Evolutionary conservation across 2,113 vertebrate genomes (phyloP), one percentile per base, ranked within the genome.

Genomic region (Riparia riparia): DNA sequence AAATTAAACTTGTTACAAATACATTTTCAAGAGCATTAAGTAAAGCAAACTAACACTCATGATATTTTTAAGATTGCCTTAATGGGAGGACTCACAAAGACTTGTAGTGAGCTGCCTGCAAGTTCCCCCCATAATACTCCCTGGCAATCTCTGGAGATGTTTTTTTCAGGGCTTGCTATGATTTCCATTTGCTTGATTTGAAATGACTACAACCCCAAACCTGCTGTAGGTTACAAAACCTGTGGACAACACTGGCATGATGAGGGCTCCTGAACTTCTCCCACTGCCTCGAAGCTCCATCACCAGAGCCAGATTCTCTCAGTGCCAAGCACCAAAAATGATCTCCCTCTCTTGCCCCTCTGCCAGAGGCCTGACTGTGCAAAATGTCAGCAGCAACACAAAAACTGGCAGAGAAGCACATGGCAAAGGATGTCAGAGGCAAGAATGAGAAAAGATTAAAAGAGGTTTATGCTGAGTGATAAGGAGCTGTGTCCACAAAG

Each of bases 1-100:
- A 90, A 89, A 95, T 93, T 61, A 81, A 86, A 91, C 54, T 96
- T 78, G 42, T 66, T 53, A 86, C 64, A 70, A 92, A 86, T 76
- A 69, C 17, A 86, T 45, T 94, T 92, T 82, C 71, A 95, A 80
- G 58, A 73, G 51, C 42, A n/a, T 37, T 42, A 83, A 89, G 76
- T 76, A 88, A 92, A 96, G 63, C 26, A 39, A 29, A 72, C 24
- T 44, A 90, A 90, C 53, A 70, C 54, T 70, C 50, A 80, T 4
- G 17, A 11, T 61, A 83, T 58, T 91, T 94, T 89, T 61, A 77
- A 73, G 63, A 81, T 29, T 68, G 76, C 80, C 58, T 79, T 70
- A 91, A 76, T 84, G 45, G 41, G 32, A 86, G 31, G 64, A 64
- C 0, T 0, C 37, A 49, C 12, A 51, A 85, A 65, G 53, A 89